phyloP scores from a whole-genome alignment of 2,888 invertebrate species.

The Cataglyphis cursor region DNA sequence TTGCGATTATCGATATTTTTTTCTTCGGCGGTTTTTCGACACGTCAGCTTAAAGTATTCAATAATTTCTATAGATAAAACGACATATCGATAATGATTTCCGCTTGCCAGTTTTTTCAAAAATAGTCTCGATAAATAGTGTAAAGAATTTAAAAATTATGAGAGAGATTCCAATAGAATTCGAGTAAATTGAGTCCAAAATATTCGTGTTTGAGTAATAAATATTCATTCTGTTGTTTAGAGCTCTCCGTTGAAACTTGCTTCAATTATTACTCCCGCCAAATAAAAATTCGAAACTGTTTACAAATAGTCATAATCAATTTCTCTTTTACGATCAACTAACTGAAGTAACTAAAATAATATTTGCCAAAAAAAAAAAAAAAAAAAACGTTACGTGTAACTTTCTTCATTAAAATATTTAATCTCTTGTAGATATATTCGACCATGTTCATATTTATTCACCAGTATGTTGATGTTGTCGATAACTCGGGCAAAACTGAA shows the following conservation, averaged over 20 bases:
- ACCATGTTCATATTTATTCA: background rate
- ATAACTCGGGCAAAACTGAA: conserved; percentile 1
- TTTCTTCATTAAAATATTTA: background rate
- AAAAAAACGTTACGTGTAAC: background rate
- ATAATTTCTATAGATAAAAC: conserved; percentile 10
- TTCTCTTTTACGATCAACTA: background rate
- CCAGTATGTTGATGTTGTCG: background rate
- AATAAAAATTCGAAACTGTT: background rate
- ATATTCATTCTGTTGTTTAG: background rate
- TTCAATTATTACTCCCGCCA: background rate
- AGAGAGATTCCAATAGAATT: background rate
- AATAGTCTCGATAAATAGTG: background rate
- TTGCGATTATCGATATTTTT: conserved; percentile 53
- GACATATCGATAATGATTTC: background rate
- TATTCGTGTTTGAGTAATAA: background rate
- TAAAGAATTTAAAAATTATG: background rate
- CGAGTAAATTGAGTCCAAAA: background rate
- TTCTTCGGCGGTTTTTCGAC: conserved; percentile 5
- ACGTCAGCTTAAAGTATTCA: conserved; percentile 19
- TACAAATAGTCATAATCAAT: background rate
- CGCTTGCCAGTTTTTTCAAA: background rate
- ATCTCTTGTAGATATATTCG: background rate
- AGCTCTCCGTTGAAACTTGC: background rate
- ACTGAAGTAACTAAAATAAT: background rate
- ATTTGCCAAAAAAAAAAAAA: background rate